Evolutionary conservation across 2,113 vertebrate species (phyloP).

Genomic region (Anser cygnoides): DNA sequence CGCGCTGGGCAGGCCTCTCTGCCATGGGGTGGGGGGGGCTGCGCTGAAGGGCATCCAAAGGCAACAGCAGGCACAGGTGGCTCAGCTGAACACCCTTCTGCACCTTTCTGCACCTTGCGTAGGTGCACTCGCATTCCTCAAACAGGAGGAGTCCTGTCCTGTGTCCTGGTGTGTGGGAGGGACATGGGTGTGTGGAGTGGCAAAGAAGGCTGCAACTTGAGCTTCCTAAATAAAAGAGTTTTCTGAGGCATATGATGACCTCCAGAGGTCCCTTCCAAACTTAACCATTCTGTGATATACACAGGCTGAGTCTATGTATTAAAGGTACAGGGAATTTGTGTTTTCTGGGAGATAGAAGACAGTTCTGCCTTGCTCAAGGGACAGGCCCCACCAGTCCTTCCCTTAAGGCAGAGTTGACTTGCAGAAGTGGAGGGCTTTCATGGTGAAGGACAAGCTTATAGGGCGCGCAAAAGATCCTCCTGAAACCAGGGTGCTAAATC

Average conservation of each 20-base stretch:
- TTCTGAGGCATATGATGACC: not conserved
- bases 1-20: not conserved
- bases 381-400: not conserved
- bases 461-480: rapidly evolving
- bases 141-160: no score
- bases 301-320: not conserved
- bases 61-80: not conserved
- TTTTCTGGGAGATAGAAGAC: not conserved
- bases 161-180: rapidly evolving
- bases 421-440: not conserved
- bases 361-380: not conserved
- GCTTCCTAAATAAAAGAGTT: not conserved
- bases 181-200: not conserved
- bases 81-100: not conserved
- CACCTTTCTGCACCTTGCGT: not conserved
- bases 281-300: not conserved
- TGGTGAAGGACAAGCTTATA: not conserved
- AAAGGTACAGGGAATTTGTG: not conserved
- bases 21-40: not conserved
- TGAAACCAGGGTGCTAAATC: not conserved
- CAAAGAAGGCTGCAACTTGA: not conserved
- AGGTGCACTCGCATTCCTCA: rapidly evolving
- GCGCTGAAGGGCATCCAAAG: not conserved
- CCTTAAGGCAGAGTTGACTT: not conserved
- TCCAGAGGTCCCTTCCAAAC: not conserved